Evolutionary conservation across 1,140 invertebrate species (phyloP).

Genomic region (Temnothorax longispinosus): DNA sequence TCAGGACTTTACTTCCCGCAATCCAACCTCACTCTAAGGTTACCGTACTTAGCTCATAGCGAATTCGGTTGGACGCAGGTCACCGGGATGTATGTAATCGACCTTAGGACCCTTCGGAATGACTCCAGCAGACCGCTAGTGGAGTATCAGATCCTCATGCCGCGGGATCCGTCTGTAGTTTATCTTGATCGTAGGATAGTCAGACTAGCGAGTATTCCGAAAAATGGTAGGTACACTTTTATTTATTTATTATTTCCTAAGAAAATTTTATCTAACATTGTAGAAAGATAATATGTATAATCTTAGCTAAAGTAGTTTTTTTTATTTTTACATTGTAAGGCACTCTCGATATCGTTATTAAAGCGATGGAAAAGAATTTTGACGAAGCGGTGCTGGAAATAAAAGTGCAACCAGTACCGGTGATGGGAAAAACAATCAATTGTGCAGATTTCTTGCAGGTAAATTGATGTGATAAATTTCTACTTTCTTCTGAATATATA

Average conservation of each 20-base stretch:
- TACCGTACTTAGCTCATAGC: constrained; percentile 73
- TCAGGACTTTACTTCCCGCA: constrained; percentile 83
- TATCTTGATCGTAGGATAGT: constrained; percentile 69
- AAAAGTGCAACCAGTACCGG: constrained; percentile 70
- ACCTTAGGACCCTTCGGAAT: constrained; percentile 78
- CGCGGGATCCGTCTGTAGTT: constrained; percentile 63
- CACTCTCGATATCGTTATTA: constrained; percentile 70
- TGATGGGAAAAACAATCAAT: constrained; percentile 70
- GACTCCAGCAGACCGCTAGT: constrained; percentile 71
- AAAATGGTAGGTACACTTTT: constrained; percentile 69
- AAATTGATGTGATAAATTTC: constrained; percentile 44
- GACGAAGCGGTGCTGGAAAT: constrained; percentile 79
- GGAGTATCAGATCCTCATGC: constrained; percentile 74
- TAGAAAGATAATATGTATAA: not conserved
- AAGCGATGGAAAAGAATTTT: constrained; percentile 70
- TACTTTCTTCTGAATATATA: not conserved
- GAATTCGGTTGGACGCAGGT: no score
- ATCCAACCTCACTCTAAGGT: constrained; percentile 78
- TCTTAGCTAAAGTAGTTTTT: not conserved
- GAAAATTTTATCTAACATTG: not conserved
- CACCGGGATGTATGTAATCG: constrained; percentile 62
- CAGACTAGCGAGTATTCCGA: constrained; percentile 66
- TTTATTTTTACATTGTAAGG: not conserved
- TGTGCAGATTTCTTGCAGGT: constrained; percentile 81
- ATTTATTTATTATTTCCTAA: not conserved